Evolutionary conservation across 2,888 invertebrate genomes (phyloP), one percentile per base, ranked within the genome.

Genomic region (Strigamia transsilvanica): DNA sequence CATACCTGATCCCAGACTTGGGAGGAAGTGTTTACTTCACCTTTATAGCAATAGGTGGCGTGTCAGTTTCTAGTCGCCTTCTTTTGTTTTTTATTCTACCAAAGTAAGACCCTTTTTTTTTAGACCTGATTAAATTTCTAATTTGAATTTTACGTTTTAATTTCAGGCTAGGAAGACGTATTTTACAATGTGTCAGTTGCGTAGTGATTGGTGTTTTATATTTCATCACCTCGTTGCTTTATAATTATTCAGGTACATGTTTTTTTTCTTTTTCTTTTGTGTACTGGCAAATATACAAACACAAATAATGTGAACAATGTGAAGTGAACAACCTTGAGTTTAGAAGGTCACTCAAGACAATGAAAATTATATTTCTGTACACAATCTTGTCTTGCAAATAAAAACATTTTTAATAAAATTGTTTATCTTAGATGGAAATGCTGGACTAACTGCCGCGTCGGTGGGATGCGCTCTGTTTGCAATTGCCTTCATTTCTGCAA

Each of bases 21-120:
- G 81, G 81, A n/a, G 81, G 81, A 56, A 66, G 66, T 42, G n/a
- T 81, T 18, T 66, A 81, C 81, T 81, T 66, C 42, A 38, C 81
- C 32, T 81, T 81, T 23, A 61, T 81, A 32, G 61, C 81, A 38
- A 81, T 81, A 34, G 81, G 81, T 41, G 81, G 81, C 38, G 81
- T 81, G n/a, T n/a, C 66, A 13, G 34, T 81, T 9, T 81, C 81
- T 38, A 81, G 81, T 66, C 81, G 81, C 61, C 81, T 81, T 1
- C 23, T 81, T 18, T 27, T 81, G 2, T 34, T 81, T 32, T 81
- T 81, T 61, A 81, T 81, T 18, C 15, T 81, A 38, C 81, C 81
- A 61, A 81, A 66, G 81, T 81, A 81, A 32, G 13, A 27, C 23
- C 3, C 27, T 27, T 27, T 73, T 32, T 73, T 66, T 66, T 66